Evolutionary conservation across 2,113 vertebrate species (phyloP), one percentile per base, ranked within the genome.

Genomic region (Thomomys bottae): DNA sequence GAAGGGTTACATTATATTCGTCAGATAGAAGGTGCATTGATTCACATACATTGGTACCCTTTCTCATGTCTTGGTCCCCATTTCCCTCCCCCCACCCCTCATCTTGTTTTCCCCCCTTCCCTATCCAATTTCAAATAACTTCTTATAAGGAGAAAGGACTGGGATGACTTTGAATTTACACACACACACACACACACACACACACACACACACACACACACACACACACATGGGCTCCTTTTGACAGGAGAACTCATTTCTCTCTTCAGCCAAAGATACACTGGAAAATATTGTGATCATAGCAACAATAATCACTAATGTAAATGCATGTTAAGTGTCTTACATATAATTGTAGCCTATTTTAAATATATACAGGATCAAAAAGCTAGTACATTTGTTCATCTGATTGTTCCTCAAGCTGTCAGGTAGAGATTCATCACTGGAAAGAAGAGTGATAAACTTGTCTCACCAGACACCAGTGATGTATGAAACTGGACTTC

Each of bases 221-320:
- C 64, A 36, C 26, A 49, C 14, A 77, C 5, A 34, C 79, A 79
- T 34, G 3, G 80, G 18, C 30, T 2, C 54, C 12, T 49, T 36
- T n/a, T 32, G 78, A 84, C 64, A 78, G 66, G 54, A 68, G 18
- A 38, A 57, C 66, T 94, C 12, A 57, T 77, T 91, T 91, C 49
- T 87, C 42, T 36, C 75, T 75, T 72, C 28, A 77, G 80, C 81
- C 8, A 0, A 28, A 78, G 73, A 63, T 82, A 23, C 79, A 14
- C 0, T 42, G 34, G 88, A 64, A 95, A 89, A 64, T 30, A 73
- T 2, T 68, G 18, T 75, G 66, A 45, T 26, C 17, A n/a, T 18
- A 79, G 21, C 54, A 49, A 49, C n/a, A 89, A 45, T 82, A 82
- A 30, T 57, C n/a, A 83, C 14, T 84, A 10, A 84, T 78, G 6